Conservation (phyloP, 1,140 invertebrate genomes). For the Scaptomyza hsui region DNA sequence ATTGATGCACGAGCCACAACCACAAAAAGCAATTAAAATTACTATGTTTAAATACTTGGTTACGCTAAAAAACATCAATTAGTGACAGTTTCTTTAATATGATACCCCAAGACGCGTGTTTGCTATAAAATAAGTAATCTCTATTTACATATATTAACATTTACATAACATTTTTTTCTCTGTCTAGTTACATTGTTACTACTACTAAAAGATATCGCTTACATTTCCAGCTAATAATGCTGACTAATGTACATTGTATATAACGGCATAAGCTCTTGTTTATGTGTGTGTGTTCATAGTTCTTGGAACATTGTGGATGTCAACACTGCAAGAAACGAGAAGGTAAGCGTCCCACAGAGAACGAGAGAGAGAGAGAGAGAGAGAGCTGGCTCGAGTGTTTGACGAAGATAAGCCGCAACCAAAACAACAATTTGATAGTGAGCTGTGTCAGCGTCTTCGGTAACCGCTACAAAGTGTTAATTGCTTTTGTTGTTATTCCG, state of each 20-base stretch:
- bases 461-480: constrained; percentile 27
- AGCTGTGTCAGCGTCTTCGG: constrained; percentile 3
- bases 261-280: background rate
- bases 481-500: constrained; percentile 4
- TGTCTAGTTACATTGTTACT: background rate
- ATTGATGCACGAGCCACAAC: too few species aligned
- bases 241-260: background rate
- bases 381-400: too few species aligned
- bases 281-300: too few species aligned
- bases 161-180: background rate
- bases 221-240: background rate
- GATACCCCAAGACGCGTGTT: too few species aligned
- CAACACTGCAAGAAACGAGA: background rate
- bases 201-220: background rate
- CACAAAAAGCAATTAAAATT: too few species aligned
- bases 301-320: background rate
- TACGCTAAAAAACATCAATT: too few species aligned
- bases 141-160: background rate
- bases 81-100: too few species aligned
- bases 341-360: background rate
- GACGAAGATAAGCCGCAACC: too few species aligned
- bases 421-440: background rate
- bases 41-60: too few species aligned
- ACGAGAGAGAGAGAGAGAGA: too few species aligned
- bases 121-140: background rate